Conservation (phyloP, 2,888 invertebrate species). For the Erynnis tages region DNA sequence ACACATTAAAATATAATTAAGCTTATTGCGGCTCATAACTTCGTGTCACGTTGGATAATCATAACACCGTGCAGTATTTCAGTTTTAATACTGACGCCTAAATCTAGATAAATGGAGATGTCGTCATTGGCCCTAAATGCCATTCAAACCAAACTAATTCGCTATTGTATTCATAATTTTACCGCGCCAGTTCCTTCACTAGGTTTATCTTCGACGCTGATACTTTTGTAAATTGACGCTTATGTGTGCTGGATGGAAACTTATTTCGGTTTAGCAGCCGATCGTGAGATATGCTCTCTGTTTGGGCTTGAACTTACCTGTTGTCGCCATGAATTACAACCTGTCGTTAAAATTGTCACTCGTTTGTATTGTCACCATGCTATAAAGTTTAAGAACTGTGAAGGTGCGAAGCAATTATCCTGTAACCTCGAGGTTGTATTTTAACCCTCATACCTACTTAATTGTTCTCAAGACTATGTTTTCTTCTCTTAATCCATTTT, state of each 20-base stretch:
- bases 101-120: constrained; percentile 31
- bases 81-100: constrained; percentile 7
- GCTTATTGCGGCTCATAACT: not conserved
- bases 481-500: too few species aligned
- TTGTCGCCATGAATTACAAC: constrained; percentile 56
- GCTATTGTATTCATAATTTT: constrained; percentile 47
- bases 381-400: constrained; percentile 35
- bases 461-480: not conserved
- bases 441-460: not conserved
- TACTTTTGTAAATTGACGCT: constrained; percentile 16
- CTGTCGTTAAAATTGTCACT: constrained; percentile 46
- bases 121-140: constrained; percentile 39
- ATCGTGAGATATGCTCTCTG: constrained; percentile 8
- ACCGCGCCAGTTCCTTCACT: constrained; percentile 33
- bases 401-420: not conserved
- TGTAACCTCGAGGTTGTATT: not conserved
- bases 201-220: not conserved
- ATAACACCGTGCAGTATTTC: not conserved
- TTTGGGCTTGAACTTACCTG: not conserved
- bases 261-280: constrained; percentile 6
- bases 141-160: constrained; percentile 37
- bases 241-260: not conserved
- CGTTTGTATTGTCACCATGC: constrained; percentile 35
- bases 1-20: constrained; percentile 2
- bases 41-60: not conserved